A percentile compares a stretch with the other conserved stretches of the same genome.
These are phyloP conservation scores for Talpa occidentalis DNA, from an alignment of 2,113 vertebrate species.

Conservation along the genomic window DNA sequence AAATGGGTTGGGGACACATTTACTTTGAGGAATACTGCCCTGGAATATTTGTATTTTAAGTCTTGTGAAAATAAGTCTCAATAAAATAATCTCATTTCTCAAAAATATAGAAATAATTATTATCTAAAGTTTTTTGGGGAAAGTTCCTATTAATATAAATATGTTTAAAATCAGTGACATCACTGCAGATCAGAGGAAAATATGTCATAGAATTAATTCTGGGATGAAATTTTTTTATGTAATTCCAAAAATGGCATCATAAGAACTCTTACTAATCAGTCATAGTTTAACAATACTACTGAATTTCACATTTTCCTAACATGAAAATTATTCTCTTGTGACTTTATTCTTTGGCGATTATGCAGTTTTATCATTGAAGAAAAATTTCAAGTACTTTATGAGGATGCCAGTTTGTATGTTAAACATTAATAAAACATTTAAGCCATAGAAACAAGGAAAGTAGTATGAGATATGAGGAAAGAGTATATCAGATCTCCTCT, in stretches of 20 bases:
- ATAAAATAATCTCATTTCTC: not conserved
- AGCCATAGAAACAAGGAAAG: not conserved
- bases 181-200: not conserved
- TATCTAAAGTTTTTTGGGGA: not conserved
- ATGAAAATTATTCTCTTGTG: not conserved
- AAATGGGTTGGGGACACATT: not conserved
- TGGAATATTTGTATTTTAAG: not conserved
- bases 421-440: not conserved
- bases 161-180: constrained; percentile 8
- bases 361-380: not conserved
- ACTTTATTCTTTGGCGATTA: not conserved
- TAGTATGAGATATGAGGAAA: not conserved
- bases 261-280: not conserved
- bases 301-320: not conserved
- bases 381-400: not conserved
- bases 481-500: not conserved
- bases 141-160: not conserved
- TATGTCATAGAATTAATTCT: not conserved
- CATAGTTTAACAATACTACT: not conserved
- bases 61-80: not conserved
- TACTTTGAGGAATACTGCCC: not conserved
- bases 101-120: not conserved
- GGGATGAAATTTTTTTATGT: not conserved
- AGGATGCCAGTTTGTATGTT: not conserved
- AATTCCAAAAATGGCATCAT: not conserved